Conservation (phyloP, 2,888 invertebrate species). For the Rhyacophila evoluta region DNA sequence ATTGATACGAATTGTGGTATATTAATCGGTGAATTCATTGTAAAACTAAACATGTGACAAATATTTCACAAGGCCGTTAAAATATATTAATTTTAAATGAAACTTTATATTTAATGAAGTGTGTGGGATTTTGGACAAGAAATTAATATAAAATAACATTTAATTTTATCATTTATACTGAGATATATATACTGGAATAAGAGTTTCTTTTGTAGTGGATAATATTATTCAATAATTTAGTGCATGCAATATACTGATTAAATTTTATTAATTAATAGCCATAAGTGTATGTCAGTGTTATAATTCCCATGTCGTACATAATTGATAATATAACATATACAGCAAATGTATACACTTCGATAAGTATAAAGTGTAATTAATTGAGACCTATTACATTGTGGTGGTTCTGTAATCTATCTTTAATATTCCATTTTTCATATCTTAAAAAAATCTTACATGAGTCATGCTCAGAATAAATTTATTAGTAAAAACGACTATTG, state of each 20-base stretch:
- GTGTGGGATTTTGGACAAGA: no score
- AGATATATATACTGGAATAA: no score
- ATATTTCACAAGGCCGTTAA: no score
- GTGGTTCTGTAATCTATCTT: constrained; percentile 10
- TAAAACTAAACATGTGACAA: no score
- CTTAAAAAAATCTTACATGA: not conserved
- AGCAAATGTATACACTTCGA: not conserved
- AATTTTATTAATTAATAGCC: constrained; percentile 26
- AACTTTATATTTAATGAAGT: no score
- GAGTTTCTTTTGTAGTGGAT: constrained; percentile 27
- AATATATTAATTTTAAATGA: no score
- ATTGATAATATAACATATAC: not conserved
- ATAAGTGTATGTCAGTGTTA: not conserved
- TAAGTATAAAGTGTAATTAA: not conserved
- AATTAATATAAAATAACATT: no score
- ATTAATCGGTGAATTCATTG: no score
- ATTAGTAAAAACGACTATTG: no score
- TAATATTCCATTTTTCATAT: not conserved
- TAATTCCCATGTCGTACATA: constrained; percentile 43
- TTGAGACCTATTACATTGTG: not conserved
- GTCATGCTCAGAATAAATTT: no score
- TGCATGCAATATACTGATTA: constrained; percentile 36
- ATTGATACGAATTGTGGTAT: no score
- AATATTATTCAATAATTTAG: not conserved
- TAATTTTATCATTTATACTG: not conserved